phyloP scores from a whole-genome alignment of 2,888 invertebrate species.

The Drosophila anomelani region DNA sequence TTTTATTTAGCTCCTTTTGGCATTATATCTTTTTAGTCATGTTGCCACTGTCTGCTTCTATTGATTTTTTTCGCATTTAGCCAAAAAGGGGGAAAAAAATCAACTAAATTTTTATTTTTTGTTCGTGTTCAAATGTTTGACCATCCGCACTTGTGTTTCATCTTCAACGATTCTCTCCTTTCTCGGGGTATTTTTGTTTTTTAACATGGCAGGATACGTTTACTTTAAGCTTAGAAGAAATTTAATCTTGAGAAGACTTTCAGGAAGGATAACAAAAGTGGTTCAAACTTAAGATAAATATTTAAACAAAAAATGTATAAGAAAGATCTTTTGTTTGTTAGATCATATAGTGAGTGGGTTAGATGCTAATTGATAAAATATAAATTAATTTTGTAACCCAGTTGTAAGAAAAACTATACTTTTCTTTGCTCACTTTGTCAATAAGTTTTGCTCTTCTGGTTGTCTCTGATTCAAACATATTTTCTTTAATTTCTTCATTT shows the following conservation, averaged over 20 bases:
- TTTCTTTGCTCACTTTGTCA: no score
- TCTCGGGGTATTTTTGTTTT: neutral
- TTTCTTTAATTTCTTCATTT: no score
- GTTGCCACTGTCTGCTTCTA: conserved; percentile 84
- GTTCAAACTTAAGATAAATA: neutral
- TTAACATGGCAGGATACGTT: neutral
- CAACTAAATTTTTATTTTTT: conserved; percentile 44
- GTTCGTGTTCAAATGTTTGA: conserved; percentile 67
- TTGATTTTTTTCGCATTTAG: conserved; percentile 84
- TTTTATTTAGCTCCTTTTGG: conserved; percentile 70
- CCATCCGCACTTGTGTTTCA: conserved; percentile 50
- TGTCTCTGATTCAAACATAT: no score
- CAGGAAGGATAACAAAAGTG: no score
- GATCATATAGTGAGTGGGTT: neutral
- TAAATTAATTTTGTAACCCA: neutral
- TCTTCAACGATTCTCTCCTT: conserved; percentile 7
- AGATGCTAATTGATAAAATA: no score
- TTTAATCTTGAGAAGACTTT: rapidly evolving
- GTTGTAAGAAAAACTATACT: no score
- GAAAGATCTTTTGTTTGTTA: no score
- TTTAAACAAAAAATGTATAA: no score
- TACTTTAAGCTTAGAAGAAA: neutral
- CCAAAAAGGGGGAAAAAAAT: conserved; percentile 40
- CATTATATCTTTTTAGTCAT: conserved; percentile 67
- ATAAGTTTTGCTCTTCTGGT: neutral